Percentiles rank a stretch among this genome's conserved stretches.
Evolutionary conservation across 2,113 vertebrate species (phyloP).

Genomic region (Astur gentilis): DNA sequence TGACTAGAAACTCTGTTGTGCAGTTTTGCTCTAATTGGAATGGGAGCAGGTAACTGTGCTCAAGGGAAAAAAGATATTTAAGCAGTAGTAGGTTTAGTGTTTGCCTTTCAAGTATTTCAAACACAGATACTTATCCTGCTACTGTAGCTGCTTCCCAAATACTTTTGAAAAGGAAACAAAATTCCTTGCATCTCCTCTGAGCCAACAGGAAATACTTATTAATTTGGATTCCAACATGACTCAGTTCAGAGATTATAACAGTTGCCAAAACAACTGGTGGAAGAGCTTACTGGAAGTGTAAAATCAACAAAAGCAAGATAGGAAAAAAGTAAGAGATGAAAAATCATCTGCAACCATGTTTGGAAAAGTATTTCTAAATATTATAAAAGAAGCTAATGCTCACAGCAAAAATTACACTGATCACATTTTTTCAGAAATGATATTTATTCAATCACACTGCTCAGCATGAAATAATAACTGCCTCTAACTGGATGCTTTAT

Average conservation of each 20-base stretch:
- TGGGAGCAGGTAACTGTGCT: neutral
- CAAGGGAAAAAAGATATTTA: neutral
- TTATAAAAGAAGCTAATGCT: neutral
- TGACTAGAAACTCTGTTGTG: neutral
- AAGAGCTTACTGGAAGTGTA: neutral
- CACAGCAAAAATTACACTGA: neutral
- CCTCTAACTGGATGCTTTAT: neutral
- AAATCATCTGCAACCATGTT: neutral
- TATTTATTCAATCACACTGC: neutral
- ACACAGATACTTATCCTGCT: neutral
- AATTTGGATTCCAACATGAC: neutral
- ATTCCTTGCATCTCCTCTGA: neutral
- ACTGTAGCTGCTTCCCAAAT: neutral
- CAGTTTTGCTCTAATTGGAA: neutral
- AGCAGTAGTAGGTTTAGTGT: neutral
- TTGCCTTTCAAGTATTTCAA: neutral
- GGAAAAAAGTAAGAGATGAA: neutral
- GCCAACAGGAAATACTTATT: conserved; percentile 38
- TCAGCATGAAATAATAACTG: neutral
- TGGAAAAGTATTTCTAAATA: neutral
- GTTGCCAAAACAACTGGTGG: neutral
- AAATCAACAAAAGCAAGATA: neutral
- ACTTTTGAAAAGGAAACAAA: neutral
- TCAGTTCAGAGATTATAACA: neutral
- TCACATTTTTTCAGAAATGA: neutral